Evolutionary conservation across 2,888 invertebrate species (phyloP), one percentile per base, ranked within the genome.

Genomic region (Himalopsyche anomala): DNA sequence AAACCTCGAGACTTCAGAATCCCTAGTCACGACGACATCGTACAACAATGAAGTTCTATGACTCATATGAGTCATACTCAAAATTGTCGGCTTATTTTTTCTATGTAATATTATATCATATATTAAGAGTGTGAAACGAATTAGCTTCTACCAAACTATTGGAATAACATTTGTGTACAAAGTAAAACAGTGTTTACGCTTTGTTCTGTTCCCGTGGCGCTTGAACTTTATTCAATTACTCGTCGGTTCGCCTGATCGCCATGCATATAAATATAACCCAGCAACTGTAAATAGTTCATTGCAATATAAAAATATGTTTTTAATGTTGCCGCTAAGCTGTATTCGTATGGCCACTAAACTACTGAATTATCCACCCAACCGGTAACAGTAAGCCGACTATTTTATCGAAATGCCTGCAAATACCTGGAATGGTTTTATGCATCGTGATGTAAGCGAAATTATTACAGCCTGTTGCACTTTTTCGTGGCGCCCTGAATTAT

Each of bases 391-490:
- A 28, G 19, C 8, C 12, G 19, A 19, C 36, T 74, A 36, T 74
- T 28, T 69, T 36, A 69, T 69, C 28, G 69, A 12, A 69, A 17
- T 15, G 74, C 74, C 74, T 38, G 74, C 74, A 74, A 74, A 74
- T 74, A 38, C 74, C 15, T 74, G 74, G 15, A 74, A 15, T 36
- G 36, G 36, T 11, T 74, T 74, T 36, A 36, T 74, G 74, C 74
- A 74, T 36, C 74, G 74, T 74, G 74, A 74, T 74, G 38, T 38
- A 74, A 74, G 38, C 74, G 36, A 19, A 15, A 74, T 74, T 74
- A 74, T 36, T 38, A 36, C 6, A 38, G 74, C 74, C 8, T 74
- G 74, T 74, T 74, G 74, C 74, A 74, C 74, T 74, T 74, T 74
- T 74, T 38, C 62, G 12, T 36, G 74, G 4, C 74, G 38, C 38